Percentiles rank a stretch among this genome's conserved stretches.
These are phyloP conservation scores for Teleiodes luculella DNA, from an alignment of 2,888 invertebrate species.

Conservation along the genomic window DNA sequence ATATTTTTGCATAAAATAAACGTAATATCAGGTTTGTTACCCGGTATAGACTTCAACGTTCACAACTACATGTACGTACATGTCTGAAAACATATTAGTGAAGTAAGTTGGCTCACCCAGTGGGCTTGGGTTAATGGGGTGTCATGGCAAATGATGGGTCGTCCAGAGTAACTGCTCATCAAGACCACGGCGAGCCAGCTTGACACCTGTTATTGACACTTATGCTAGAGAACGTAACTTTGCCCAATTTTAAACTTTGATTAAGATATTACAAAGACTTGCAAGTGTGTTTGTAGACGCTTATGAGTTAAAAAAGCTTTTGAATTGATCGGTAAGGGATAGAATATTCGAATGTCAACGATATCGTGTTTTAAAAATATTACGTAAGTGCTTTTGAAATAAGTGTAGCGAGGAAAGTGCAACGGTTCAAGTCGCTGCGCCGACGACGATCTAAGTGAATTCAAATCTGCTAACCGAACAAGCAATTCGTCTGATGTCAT, in stretches of 20 bases:
- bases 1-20: neutral
- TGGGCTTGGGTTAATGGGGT: conserved; percentile 67
- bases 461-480: too few species aligned
- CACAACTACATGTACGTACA: conserved; percentile 18
- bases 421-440: too few species aligned
- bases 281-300: neutral
- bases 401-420: too few species aligned
- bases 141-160: conserved; percentile 71
- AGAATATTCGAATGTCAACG: too few species aligned
- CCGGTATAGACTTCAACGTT: neutral
- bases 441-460: too few species aligned
- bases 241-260: conserved; percentile 7
- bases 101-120: conserved; percentile 59
- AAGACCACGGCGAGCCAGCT: conserved; percentile 43
- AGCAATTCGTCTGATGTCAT: too few species aligned
- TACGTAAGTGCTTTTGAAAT: too few species aligned
- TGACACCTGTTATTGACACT: conserved; percentile 56
- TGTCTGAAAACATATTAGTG: conserved; percentile 61
- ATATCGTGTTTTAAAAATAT: too few species aligned
- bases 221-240: conserved; percentile 23
- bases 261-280: conserved; percentile 1
- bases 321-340: neutral
- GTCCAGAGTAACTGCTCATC: conserved; percentile 54
- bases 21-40: neutral
- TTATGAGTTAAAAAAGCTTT: neutral